These are phyloP conservation scores for Calliscelio sp. DNA, from an alignment of 2,888 invertebrate species.

Conservation along the genomic window DNA sequence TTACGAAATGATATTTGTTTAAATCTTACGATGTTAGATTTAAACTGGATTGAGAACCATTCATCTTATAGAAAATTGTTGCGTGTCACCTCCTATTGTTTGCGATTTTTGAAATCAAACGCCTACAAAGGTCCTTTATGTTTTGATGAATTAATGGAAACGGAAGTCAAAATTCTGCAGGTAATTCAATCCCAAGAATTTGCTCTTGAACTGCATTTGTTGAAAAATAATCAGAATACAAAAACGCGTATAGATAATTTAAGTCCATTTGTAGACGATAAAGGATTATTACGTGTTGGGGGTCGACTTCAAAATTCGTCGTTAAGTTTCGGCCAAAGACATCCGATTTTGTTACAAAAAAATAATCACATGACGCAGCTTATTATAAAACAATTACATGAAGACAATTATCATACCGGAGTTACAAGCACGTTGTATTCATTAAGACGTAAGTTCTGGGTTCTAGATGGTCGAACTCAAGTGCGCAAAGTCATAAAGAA, in stretches of 20 bases:
- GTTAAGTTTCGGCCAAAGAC: conserved; percentile 30
- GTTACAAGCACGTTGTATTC: conserved; percentile 50
- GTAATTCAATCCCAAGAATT: neutral
- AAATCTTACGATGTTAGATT: too few relatives aligned
- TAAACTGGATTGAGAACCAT: too few relatives aligned
- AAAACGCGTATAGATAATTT: neutral
- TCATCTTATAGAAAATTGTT: too few relatives aligned
- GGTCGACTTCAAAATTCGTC: conserved; percentile 60
- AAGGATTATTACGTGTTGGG: conserved; percentile 43
- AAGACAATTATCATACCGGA: conserved; percentile 48
- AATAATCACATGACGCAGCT: conserved; percentile 49
- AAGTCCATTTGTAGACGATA: neutral
- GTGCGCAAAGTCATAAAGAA: too few relatives aligned
- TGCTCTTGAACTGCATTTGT: neutral
- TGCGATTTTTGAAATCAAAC: neutral
- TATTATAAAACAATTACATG: conserved; percentile 49
- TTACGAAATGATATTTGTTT: too few relatives aligned
- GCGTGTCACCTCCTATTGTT: neutral
- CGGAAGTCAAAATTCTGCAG: neutral
- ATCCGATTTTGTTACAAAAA: conserved; percentile 65
- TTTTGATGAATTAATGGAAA: neutral
- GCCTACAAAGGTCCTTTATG: neutral
- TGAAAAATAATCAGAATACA: too few relatives aligned
- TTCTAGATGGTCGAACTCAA: too few relatives aligned
- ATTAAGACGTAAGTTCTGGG: too few relatives aligned